Evolutionary conservation across 1,140 invertebrate species (phyloP).

Genomic region (Hesperophylax magnus): DNA sequence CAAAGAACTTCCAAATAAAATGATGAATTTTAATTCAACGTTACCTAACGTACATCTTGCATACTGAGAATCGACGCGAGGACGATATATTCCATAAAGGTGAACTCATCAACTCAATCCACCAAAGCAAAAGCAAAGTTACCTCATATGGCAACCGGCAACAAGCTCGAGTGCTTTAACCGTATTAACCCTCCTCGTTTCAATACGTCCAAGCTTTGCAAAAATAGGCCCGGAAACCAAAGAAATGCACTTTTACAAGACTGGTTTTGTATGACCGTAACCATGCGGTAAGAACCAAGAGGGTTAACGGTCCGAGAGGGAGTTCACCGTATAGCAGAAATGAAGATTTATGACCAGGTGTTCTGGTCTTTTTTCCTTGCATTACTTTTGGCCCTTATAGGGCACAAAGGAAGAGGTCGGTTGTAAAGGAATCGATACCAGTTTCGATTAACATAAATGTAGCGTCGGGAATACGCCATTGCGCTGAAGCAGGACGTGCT

Average conservation of each 20-base stretch:
- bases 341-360: constrained; percentile 21
- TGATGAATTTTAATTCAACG: too few relatives aligned
- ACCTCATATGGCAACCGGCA: neutral
- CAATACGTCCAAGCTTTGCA: too few relatives aligned
- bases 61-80: too few relatives aligned
- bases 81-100: too few relatives aligned
- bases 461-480: neutral
- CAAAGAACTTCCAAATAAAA: too few relatives aligned
- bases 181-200: neutral
- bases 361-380: neutral
- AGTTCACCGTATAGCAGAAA: constrained; percentile 18
- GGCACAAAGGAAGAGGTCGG: constrained; percentile 19
- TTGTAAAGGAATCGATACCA: constrained; percentile 12
- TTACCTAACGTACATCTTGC: too few relatives aligned
- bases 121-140: neutral
- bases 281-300: neutral
- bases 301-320: constrained; percentile 11
- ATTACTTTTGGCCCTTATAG: constrained; percentile 22
- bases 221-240: too few relatives aligned
- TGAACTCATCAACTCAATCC: too few relatives aligned
- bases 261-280: too few relatives aligned
- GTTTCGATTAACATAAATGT: constrained; percentile 28
- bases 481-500: neutral
- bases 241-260: too few relatives aligned
- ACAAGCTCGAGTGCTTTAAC: neutral